Percentiles rank a stretch among this genome's conserved stretches.
Conservation (phyloP, 2,113 vertebrate genomes). For the Zingel zingel region DNA sequence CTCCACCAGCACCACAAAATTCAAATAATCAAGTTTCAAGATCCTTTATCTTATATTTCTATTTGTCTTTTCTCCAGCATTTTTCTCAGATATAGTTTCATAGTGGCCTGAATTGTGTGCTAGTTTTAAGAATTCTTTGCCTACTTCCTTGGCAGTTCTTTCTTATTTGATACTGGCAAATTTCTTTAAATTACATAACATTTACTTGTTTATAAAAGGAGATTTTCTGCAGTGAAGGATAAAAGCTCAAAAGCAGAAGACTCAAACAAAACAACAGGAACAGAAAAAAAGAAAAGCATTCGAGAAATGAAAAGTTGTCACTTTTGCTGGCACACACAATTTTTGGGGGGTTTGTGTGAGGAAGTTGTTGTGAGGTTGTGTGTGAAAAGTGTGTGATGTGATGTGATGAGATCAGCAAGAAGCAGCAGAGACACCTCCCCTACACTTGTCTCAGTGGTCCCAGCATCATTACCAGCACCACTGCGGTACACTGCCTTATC, state of each 20-base stretch:
- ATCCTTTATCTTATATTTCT: not conserved
- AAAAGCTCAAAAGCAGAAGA: conserved; percentile 4
- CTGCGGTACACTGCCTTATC: conserved; percentile 69
- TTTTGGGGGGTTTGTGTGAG: conserved; percentile 21
- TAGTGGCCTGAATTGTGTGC: not conserved
- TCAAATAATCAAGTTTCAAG: not conserved
- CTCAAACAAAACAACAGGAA: not conserved
- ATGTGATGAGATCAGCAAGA: conserved; percentile 76
- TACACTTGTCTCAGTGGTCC: conserved; percentile 70
- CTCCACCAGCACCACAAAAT: not conserved
- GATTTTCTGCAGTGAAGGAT: not conserved
- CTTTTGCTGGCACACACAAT: not conserved
- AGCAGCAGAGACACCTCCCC: conserved; percentile 60
- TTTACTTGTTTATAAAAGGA: not conserved
- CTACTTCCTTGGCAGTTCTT: not conserved
- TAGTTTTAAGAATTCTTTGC: not conserved
- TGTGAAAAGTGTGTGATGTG: conserved; percentile 46
- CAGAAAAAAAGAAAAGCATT: not conserved
- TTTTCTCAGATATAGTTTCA: not conserved
- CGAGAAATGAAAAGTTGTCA: conserved; percentile 8
- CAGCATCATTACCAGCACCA: conserved; percentile 80
- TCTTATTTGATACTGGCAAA: not conserved
- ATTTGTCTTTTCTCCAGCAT: not conserved
- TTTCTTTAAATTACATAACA: not conserved
- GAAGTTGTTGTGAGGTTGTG: conserved; percentile 17